Conservation (phyloP, 2,113 vertebrate genomes). For the Eupsittula cactorum region DNA sequence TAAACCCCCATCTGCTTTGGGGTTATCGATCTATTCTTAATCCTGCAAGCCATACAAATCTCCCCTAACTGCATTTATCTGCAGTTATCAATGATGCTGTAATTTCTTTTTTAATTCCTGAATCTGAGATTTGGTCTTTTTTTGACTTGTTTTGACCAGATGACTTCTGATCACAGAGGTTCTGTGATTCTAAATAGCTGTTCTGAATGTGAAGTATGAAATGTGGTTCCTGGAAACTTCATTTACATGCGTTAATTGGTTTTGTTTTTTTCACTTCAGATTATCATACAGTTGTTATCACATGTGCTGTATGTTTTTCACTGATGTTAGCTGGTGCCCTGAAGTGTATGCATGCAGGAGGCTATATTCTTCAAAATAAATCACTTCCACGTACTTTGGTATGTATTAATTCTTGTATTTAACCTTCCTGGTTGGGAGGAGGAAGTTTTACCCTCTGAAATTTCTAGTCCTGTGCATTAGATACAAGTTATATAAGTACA, state of each 20-base stretch:
- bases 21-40: background rate
- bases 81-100: background rate
- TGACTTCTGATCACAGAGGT: background rate
- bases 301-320: background rate
- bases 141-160: background rate
- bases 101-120: background rate
- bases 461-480: background rate
- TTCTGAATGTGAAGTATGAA: background rate
- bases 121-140: background rate
- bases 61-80: background rate
- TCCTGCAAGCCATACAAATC: background rate
- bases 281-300: background rate
- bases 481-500: background rate
- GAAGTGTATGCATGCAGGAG: conserved; percentile 9
- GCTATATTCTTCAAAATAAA: conserved; percentile 31
- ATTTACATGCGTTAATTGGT: background rate
- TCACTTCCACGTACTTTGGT: conserved; percentile 69
- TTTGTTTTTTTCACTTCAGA: conserved; percentile 28
- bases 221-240: background rate
- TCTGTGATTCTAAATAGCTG: background rate
- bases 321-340: background rate
- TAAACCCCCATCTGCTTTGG: background rate
- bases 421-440: background rate
- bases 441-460: background rate
- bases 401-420: conserved; percentile 31